phyloP scores from a whole-genome alignment of 2,797 vertebrate genomes.

The Danio tinwini region DNA sequence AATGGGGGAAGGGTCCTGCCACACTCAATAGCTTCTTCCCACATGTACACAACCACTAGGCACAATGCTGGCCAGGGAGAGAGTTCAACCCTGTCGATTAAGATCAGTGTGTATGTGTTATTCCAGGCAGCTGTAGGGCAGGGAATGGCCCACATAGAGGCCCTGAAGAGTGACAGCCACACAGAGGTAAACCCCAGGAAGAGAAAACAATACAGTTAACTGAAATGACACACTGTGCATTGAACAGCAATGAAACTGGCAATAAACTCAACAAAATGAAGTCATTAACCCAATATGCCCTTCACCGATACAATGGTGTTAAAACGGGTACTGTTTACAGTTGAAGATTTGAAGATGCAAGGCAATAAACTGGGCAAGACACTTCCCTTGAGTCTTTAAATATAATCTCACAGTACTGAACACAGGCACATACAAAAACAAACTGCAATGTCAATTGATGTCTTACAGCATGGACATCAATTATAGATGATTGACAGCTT shows the following conservation, averaged over 20 bases:
- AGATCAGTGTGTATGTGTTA: constrained; percentile 47
- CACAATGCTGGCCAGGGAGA: constrained; percentile 51
- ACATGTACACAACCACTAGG: constrained; percentile 41
- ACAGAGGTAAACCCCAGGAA: constrained; percentile 30
- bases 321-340: constrained; percentile 16
- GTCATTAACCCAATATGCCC: constrained; percentile 5
- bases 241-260: neutral
- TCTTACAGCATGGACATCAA: constrained; percentile 2
- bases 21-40: constrained; percentile 59
- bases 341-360: neutral
- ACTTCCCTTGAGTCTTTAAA: constrained; percentile 17
- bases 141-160: constrained; percentile 44
- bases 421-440: constrained; percentile 26
- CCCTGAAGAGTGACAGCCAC: constrained; percentile 24
- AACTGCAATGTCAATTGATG: constrained; percentile 34
- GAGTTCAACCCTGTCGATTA: constrained; percentile 66
- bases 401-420: neutral
- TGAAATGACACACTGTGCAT: too few relatives aligned
- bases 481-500: constrained; percentile 22
- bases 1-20: constrained; percentile 45
- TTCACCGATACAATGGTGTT: constrained; percentile 14
- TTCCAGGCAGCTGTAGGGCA: constrained; percentile 40
- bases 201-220: constrained; percentile 24
- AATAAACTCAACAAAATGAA: constrained; percentile 19
- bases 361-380: constrained; percentile 14